These are phyloP conservation scores for Hassar affinis DNA, from an alignment of 2,113 vertebrate species.

Conservation along the genomic window DNA sequence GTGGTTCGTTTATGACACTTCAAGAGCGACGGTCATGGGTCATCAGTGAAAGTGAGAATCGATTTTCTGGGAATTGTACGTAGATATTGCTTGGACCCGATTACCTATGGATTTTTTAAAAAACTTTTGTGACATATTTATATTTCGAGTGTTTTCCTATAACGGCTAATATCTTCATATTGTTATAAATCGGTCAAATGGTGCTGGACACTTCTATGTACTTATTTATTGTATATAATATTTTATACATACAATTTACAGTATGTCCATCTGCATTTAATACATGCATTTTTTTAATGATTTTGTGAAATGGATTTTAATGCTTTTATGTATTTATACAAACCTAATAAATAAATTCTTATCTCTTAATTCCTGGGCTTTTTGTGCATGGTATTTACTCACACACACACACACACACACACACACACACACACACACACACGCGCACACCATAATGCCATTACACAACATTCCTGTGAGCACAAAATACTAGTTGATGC, in stretches of 20 bases:
- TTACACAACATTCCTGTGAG: neutral
- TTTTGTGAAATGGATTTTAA: neutral
- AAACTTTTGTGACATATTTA: neutral
- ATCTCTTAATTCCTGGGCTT: neutral
- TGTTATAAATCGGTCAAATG: slow-evolving; percentile 33
- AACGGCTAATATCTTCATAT: slow-evolving; percentile 2
- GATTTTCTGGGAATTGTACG: neutral
- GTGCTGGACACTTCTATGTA: slow-evolving; percentile 74
- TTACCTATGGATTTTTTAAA: neutral
- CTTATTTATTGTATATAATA: slow-evolving; percentile 86
- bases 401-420: too few species aligned
- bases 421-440: too few species aligned
- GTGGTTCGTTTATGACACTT: slow-evolving; percentile 47
- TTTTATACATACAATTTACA: slow-evolving; percentile 64
- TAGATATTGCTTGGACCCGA: neutral
- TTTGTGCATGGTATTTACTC: too few species aligned
- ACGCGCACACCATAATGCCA: neutral
- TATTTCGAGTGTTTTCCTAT: neutral
- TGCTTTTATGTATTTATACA: neutral
- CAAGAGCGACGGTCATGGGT: neutral
- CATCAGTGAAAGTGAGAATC: neutral
- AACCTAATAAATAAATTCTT: neutral
- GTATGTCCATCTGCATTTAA: neutral
- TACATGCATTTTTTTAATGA: neutral
- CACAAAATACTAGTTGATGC: neutral